These are phyloP conservation scores for Herminia tarsipennalis DNA, from an alignment of 2,888 invertebrate genomes.

Conservation along the genomic window DNA sequence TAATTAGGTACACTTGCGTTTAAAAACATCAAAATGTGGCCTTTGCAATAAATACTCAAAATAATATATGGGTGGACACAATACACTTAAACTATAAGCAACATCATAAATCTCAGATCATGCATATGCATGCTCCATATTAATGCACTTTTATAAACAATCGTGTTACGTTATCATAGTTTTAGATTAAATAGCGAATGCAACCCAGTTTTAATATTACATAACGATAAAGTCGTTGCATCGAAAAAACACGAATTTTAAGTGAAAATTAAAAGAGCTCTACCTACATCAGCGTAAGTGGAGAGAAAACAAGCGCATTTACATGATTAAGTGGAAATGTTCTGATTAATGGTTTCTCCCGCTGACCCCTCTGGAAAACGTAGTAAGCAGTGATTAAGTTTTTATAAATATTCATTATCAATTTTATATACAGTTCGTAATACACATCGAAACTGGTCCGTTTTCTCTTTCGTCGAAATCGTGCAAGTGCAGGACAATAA, in stretches of 20 bases:
- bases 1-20: conserved; percentile 30
- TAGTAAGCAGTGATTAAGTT: conserved; percentile 75
- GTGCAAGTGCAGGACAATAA: conserved; percentile 82
- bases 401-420: conserved; percentile 84
- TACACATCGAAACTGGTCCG: conserved; percentile 79
- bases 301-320: conserved; percentile 59
- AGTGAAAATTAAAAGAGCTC: conserved; percentile 60
- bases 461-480: conserved; percentile 85
- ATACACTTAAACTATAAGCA: conserved; percentile 3
- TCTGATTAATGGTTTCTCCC: conserved; percentile 78
- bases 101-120: conserved; percentile 7
- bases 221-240: conserved; percentile 13
- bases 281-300: conserved; percentile 50
- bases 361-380: conserved; percentile 71
- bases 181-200: conserved; percentile 5
- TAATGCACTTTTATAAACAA: conserved; percentile 15
- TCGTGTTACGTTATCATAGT: conserved; percentile 11
- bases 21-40: background rate
- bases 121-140: conserved; percentile 10
- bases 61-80: conserved; percentile 6
- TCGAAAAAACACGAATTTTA: conserved; percentile 42
- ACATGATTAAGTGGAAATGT: conserved; percentile 77
- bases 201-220: conserved; percentile 24
- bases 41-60: background rate
- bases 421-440: conserved; percentile 79